Conservation (phyloP, 2,113 vertebrate genomes). For the Mobula hypostoma region DNA sequence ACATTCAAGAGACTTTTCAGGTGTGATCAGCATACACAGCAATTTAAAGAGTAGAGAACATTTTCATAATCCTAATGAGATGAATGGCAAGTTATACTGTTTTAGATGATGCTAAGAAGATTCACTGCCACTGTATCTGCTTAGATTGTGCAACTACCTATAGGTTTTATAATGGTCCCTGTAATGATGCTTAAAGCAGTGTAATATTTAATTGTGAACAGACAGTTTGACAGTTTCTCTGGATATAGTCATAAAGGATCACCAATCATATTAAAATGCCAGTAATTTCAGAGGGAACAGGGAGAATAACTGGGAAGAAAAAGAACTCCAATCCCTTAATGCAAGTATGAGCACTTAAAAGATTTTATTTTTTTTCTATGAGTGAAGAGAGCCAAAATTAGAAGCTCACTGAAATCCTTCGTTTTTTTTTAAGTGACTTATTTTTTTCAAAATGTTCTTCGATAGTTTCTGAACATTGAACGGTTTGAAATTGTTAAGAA, state of each 20-base stretch:
- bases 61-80: background rate
- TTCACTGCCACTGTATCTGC: background rate
- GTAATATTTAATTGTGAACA: background rate
- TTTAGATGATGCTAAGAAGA: background rate
- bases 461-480: background rate
- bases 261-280: background rate
- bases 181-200: background rate
- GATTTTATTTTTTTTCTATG: background rate
- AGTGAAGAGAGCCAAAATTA: slow-evolving; percentile 7
- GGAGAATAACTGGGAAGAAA: background rate
- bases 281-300: background rate
- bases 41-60: background rate
- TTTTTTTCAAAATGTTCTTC: slow-evolving; percentile 33
- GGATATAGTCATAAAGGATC: background rate
- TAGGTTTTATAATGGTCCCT: background rate
- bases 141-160: background rate
- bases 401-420: slow-evolving; percentile 18
- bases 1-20: background rate
- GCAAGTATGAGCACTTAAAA: background rate
- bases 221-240: background rate
- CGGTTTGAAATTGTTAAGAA: background rate
- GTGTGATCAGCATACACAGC: background rate
- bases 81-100: background rate
- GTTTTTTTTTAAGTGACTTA: slow-evolving; percentile 7
- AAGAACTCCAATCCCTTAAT: background rate